Conservation (phyloP, 2,113 vertebrate genomes). For the Todiramphus saurophagus region DNA sequence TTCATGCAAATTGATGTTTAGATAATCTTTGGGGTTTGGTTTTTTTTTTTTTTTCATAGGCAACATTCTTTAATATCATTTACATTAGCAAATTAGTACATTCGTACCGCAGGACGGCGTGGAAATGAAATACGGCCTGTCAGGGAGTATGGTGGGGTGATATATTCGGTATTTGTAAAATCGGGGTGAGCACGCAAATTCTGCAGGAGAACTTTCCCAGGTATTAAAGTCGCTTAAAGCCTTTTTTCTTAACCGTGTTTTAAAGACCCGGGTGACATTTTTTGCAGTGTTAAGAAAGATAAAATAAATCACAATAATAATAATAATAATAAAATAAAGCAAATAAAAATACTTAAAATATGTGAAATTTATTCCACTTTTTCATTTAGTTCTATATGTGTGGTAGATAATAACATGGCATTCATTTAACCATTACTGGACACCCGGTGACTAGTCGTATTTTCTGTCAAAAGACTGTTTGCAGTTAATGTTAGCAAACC, state of each 20-base stretch:
- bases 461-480: slow-evolving; percentile 92
- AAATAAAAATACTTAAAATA: not conserved
- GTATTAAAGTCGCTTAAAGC: slow-evolving; percentile 64
- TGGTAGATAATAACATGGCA: slow-evolving; percentile 85
- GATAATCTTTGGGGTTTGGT: not conserved
- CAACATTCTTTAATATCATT: slow-evolving; percentile 35
- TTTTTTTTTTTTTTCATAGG: not conserved
- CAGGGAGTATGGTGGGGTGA: slow-evolving; percentile 42
- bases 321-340: too few species aligned
- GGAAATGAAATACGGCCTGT: slow-evolving; percentile 51
- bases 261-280: slow-evolving; percentile 66
- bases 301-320: too few species aligned
- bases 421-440: slow-evolving; percentile 90
- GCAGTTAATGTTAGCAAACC: slow-evolving; percentile 91
- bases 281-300: not conserved
- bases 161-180: slow-evolving; percentile 59
- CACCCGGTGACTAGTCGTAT: slow-evolving; percentile 88
- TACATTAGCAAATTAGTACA: slow-evolving; percentile 38
- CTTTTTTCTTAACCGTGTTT: slow-evolving; percentile 44
- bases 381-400: slow-evolving; percentile 87
- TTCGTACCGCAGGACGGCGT: not conserved
- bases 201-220: slow-evolving; percentile 24
- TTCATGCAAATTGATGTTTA: slow-evolving; percentile 28
- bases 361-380: slow-evolving; percentile 77
- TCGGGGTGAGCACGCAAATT: slow-evolving; percentile 58